Evolutionary conservation across 2,888 invertebrate species (phyloP).

Genomic region (Apamea anceps): DNA sequence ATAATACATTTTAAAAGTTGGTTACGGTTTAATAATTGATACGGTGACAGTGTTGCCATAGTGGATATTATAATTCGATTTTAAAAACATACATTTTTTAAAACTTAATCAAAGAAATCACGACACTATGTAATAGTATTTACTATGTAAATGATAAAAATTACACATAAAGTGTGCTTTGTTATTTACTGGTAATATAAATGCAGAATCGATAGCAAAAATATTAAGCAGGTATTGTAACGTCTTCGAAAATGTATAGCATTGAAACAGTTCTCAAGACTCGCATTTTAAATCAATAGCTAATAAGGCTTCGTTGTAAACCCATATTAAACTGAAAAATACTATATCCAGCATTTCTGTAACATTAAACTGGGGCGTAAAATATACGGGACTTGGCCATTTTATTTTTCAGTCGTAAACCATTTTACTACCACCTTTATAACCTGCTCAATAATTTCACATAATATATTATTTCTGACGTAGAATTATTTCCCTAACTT

Average conservation of each 20-base stretch:
- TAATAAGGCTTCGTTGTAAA: constrained; percentile 10
- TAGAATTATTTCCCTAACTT: constrained; percentile 45
- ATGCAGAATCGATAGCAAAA: background rate
- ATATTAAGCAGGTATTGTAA: background rate
- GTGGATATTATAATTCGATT: background rate
- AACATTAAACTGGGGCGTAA: constrained; percentile 61
- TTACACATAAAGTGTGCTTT: background rate
- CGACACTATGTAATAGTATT: background rate
- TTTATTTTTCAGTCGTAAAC: constrained; percentile 67
- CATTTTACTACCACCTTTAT: constrained; percentile 63
- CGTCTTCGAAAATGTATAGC: background rate
- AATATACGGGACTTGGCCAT: constrained; percentile 57
- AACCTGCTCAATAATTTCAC: constrained; percentile 66
- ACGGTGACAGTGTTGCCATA: background rate
- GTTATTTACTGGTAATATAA: background rate
- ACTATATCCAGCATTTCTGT: constrained; percentile 49
- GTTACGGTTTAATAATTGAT: background rate
- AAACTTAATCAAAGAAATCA: background rate
- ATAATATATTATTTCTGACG: constrained; percentile 57
- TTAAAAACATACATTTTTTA: background rate
- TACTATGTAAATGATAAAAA: background rate
- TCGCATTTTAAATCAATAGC: constrained; percentile 14
- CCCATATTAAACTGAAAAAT: constrained; percentile 56
- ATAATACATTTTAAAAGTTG: background rate
- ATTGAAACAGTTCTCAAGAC: background rate